Base-by-base conservation (phyloP, 2,113 vertebrate species). In the Mungos mungo region DNA sequence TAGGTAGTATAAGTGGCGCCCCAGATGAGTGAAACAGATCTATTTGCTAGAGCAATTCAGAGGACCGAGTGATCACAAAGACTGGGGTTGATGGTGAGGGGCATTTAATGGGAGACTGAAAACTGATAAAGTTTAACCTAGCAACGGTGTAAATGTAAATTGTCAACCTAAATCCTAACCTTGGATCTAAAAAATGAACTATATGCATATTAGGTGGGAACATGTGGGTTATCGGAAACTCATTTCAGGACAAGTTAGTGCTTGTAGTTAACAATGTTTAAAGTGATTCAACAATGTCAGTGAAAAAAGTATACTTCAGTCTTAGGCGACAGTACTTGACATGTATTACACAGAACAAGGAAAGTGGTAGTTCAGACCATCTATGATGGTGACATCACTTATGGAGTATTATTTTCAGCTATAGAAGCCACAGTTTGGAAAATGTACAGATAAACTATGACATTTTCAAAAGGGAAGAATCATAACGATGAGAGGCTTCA, bases 91-190 rank as follows among this genome's bases (percentile, higher is more conserved):
- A 15, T 88, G 11, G 13, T 71, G 68, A 88, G 38, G 15, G 18
- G 47, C 41, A 88, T 84, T 85, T 93, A 14, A 38, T 79, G 5
- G 27, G 80, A 96, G n/a, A 84, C 31, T 93, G 18, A 19, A 88
- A 79, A 74, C 27, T 77, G 27, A 47, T 57, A 79, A 80, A 80
- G 65, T 57, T 80, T 65, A 95, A n/a, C 23, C 27, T 76, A 82
- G 19, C 38, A 92, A 94, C 81, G 33, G 82, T 52, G 31, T 47
- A 96, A 80, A 71, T 85, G 84, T 88, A 85, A 63, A 57, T 87
- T 80, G 16, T 13, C 57, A 91, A 47, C 25, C 15, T 80, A 68
- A 69, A 91, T 35, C 31, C 25, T 93, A 45, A 86, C 10, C 47
- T 50, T 92, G 19, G 13, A 79, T 93, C 72, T 68, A 63, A 65